Conservation (phyloP, 2,113 vertebrate species). For the Oncorhynchus clarkii region DNA sequence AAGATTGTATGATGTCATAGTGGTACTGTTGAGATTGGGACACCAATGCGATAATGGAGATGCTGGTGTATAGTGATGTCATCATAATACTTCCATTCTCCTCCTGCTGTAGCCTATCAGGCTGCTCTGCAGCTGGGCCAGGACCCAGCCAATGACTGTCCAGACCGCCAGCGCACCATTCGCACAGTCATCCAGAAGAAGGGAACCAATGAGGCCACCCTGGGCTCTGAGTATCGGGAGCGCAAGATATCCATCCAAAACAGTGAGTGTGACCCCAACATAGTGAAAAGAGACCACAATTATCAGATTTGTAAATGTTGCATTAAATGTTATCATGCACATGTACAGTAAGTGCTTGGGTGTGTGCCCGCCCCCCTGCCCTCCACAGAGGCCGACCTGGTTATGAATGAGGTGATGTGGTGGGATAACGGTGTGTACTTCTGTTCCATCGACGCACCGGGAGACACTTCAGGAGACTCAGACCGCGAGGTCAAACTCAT, state of each 20-base stretch:
- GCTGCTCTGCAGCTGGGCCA: conserved; percentile 82
- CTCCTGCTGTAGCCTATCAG: conserved; percentile 80
- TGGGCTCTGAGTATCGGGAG: conserved; percentile 85
- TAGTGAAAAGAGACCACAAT: neutral
- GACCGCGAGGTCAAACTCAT: conserved; percentile 79
- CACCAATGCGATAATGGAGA: too few species aligned
- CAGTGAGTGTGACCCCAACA: conserved; percentile 72
- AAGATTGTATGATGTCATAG: too few species aligned
- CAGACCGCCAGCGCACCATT: conserved; percentile 83
- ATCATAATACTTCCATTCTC: neutral
- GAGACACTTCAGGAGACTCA: conserved; percentile 86
- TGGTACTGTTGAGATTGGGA: too few species aligned
- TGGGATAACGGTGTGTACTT: conserved; percentile 93
- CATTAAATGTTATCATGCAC: neutral
- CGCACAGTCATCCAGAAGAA: conserved; percentile 86
- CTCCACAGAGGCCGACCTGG: conserved; percentile 85
- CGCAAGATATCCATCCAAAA: conserved; percentile 91
- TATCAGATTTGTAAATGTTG: neutral
- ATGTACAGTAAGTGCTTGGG: neutral
- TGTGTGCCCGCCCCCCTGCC: neutral
- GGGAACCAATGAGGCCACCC: conserved; percentile 78
- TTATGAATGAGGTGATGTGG: conserved; percentile 96
- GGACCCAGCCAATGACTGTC: conserved; percentile 88
- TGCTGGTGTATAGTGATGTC: neutral
- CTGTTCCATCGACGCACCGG: conserved; percentile 84